A percentile compares a stretch with the other conserved stretches of the same genome.
Evolutionary conservation across 1,140 invertebrate genomes (phyloP).

Genomic region (Drosophila melanogaster): Release_6_plus_ISO1_MT NT_033779.5:10449001-10449500

Average conservation of each 20-base stretch:
- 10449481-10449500: constrained; percentile 87
- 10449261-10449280: constrained; percentile 87
- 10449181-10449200: constrained; percentile 82
- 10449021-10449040: constrained; percentile 86
- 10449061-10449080: constrained; percentile 86
- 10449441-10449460: constrained; percentile 85
- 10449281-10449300: constrained; percentile 87
- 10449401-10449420: constrained; percentile 87
- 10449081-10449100: constrained; percentile 88
- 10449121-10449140: constrained; percentile 85
- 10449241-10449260: constrained; percentile 85
- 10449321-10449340: background rate
- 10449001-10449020: constrained; percentile 83
- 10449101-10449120: constrained; percentile 89
- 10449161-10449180: constrained; percentile 85
- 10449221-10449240: constrained; percentile 69
- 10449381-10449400: constrained; percentile 87
- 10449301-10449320: constrained; percentile 45
- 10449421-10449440: constrained; percentile 80
- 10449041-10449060: constrained; percentile 86
- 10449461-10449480: constrained; percentile 86
- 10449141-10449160: constrained; percentile 84
- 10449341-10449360: background rate
- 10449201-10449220: constrained; percentile 78
- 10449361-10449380: constrained; percentile 85